Conservation (phyloP, 2,888 invertebrate genomes). For the Drosophila subquinaria region DNA sequence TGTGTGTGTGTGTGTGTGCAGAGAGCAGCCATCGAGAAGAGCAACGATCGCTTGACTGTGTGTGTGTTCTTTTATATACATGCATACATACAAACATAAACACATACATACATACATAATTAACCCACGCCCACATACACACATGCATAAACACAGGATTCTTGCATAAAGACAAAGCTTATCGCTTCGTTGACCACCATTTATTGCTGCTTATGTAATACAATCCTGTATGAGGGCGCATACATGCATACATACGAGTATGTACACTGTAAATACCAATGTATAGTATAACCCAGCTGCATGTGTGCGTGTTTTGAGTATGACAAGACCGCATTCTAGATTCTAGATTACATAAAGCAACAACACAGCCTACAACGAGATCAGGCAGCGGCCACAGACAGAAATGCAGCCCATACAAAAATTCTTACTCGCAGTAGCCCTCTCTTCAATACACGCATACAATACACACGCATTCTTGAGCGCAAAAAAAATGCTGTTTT, state of each 20-base stretch:
- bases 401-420: conserved; percentile 49
- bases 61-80: background rate
- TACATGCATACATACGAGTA: conserved; percentile 21
- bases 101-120: conserved; percentile 12
- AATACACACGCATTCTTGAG: conserved; percentile 10
- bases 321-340: conserved; percentile 18
- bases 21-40: conserved; percentile 32
- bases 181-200: conserved; percentile 52
- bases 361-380: conserved; percentile 45
- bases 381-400: conserved; percentile 46
- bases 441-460: conserved; percentile 24
- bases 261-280: background rate
- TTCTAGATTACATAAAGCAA: conserved; percentile 23
- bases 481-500: conserved; percentile 38
- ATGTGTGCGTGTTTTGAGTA: background rate
- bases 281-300: background rate
- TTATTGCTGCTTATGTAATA: conserved; percentile 74
- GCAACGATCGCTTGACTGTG: conserved; percentile 19
- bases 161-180: conserved; percentile 50
- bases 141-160: conserved; percentile 29
- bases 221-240: conserved; percentile 59
- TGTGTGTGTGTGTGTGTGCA: conserved; percentile 15
- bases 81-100: background rate
- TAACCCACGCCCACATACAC: conserved; percentile 39
- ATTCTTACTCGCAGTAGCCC: conserved; percentile 42